Evolutionary conservation across 2,888 invertebrate genomes (phyloP).

Genomic region (Drosophila yooni): DNA sequence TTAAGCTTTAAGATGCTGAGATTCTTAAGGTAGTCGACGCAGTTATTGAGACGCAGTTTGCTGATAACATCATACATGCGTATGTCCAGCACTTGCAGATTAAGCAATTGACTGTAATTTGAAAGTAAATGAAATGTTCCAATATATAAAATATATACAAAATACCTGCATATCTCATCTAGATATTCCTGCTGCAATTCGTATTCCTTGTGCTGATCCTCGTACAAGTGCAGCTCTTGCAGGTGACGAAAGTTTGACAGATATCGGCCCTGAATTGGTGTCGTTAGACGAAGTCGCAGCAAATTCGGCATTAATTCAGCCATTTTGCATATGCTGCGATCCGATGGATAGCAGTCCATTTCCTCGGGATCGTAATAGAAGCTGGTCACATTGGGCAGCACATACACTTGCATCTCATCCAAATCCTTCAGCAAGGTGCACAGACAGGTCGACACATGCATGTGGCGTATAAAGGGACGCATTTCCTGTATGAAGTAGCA

Average conservation of each 20-base stretch:
- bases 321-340: conserved; percentile 65
- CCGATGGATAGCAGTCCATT: conserved; percentile 74
- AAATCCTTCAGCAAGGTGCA: conserved; percentile 73
- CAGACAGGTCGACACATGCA: conserved; percentile 68
- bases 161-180: conserved; percentile 70
- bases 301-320: conserved; percentile 74
- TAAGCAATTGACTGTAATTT: conserved; percentile 50
- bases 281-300: conserved; percentile 66
- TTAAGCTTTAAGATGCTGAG: conserved; percentile 75
- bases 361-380: conserved; percentile 72
- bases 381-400: conserved; percentile 62
- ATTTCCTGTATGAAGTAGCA: conserved; percentile 68
- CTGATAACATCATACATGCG: conserved; percentile 73
- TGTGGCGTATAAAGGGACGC: conserved; percentile 56
- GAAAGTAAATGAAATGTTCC: background rate
- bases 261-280: conserved; percentile 73
- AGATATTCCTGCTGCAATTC: conserved; percentile 75
- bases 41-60: conserved; percentile 65
- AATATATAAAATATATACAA: background rate
- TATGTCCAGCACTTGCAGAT: conserved; percentile 74
- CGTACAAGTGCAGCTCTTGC: conserved; percentile 76
- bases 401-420: conserved; percentile 64
- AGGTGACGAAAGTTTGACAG: conserved; percentile 68
- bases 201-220: conserved; percentile 71
- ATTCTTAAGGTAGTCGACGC: conserved; percentile 65